A percentile compares a stretch with the other conserved stretches of the same genome.
Evolutionary conservation across 2,888 invertebrate genomes (phyloP).

Genomic region (Margaritifera margaritifera): DNA sequence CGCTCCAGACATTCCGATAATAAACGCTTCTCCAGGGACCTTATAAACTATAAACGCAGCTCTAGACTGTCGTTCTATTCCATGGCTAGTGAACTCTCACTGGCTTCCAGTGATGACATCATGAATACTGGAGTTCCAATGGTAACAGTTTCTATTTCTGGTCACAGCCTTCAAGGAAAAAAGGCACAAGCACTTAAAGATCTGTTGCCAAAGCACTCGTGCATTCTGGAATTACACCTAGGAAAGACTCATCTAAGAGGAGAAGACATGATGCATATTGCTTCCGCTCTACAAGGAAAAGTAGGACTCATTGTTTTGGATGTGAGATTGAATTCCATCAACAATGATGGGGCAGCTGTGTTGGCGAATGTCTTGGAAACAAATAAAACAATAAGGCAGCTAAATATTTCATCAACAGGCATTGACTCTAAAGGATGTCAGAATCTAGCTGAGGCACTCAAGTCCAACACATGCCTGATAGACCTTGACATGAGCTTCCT

Average conservation of each 20-base stretch:
- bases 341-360: conserved; percentile 55
- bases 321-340: conserved; percentile 64
- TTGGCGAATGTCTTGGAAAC: conserved; percentile 56
- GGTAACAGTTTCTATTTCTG: conserved; percentile 65
- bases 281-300: conserved; percentile 52
- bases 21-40: conserved; percentile 43
- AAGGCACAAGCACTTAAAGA: conserved; percentile 53
- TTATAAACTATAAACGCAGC: conserved; percentile 45
- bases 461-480: conserved; percentile 48
- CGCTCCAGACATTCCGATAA: conserved; percentile 46
- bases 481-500: conserved; percentile 71
- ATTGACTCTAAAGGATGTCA: conserved; percentile 57
- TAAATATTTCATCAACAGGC: conserved; percentile 67
- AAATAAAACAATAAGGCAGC: conserved; percentile 51
- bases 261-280: conserved; percentile 53
- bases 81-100: conserved; percentile 40
- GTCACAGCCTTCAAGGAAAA: conserved; percentile 57
- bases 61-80: conserved; percentile 57
- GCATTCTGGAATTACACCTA: conserved; percentile 65
- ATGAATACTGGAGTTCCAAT: conserved; percentile 58
- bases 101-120: conserved; percentile 40
- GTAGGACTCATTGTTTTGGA: conserved; percentile 59
- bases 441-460: conserved; percentile 50
- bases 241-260: conserved; percentile 65
- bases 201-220: conserved; percentile 55